These are phyloP conservation scores for Calyptommatus sinebrachiatus DNA, from an alignment of 2,113 vertebrate genomes.

Conservation along the genomic window DNA sequence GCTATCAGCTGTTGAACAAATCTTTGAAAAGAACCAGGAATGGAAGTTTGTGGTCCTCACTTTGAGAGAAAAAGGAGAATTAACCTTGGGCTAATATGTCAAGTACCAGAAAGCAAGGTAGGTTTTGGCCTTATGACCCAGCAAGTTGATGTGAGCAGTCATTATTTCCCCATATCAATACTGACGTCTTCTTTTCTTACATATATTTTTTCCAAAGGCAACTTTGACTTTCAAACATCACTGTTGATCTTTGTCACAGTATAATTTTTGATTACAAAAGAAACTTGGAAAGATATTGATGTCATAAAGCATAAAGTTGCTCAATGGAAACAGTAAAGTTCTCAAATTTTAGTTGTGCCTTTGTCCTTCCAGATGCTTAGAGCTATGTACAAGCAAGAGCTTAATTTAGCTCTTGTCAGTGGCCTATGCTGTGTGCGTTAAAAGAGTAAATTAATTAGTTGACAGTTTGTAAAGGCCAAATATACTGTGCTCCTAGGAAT, in stretches of 20 bases:
- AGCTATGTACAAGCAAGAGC: background rate
- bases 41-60: too few species aligned
- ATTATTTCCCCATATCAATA: background rate
- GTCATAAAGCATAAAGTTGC: background rate
- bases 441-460: constrained; percentile 16
- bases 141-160: too few species aligned
- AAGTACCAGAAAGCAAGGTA: too few species aligned
- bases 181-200: background rate
- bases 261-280: background rate
- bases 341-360: background rate
- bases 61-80: too few species aligned
- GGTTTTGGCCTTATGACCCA: background rate
- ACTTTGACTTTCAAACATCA: background rate
- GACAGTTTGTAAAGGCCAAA: constrained; percentile 1
- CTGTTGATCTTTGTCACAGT: background rate
- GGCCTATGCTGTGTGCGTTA: constrained; percentile 10
- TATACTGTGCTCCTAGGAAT: background rate
- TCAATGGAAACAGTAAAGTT: background rate
- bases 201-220: background rate
- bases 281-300: background rate
- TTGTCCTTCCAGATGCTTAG: constrained; percentile 3
- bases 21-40: too few species aligned
- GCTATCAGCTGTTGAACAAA: too few species aligned
- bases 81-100: too few species aligned
- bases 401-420: constrained; percentile 7